These are phyloP conservation scores for Saguinus midas DNA, from an alignment of 2,113 vertebrate genomes.

Conservation along the genomic window DNA sequence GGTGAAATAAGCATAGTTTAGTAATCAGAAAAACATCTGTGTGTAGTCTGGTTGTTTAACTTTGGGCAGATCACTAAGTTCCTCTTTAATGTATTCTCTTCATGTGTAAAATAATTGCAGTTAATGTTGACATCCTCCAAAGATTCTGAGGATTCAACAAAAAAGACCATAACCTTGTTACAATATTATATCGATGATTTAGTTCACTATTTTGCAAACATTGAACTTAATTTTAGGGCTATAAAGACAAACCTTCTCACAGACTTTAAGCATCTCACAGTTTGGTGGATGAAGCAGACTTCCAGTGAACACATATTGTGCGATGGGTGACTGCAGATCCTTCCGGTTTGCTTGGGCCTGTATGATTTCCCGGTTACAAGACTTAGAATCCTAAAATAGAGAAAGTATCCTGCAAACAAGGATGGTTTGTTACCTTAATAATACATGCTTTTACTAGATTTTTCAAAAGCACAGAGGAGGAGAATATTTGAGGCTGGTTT, in stretches of 20 bases:
- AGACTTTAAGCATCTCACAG: neutral
- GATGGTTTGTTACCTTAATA: fast-evolving
- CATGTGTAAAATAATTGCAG: neutral
- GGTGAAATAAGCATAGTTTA: conserved; percentile 24
- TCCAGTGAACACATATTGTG: too few species aligned
- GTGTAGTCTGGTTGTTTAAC: neutral
- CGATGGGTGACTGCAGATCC: neutral
- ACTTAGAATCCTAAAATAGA: neutral
- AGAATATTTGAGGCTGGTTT: neutral
- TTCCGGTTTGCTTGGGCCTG: neutral
- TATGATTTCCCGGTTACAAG: fast-evolving
- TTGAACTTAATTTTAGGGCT: neutral
- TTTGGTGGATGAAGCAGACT: neutral
- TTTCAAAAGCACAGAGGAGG: neutral
- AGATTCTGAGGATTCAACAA: neutral
- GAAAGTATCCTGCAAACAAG: neutral
- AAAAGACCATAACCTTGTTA: neutral
- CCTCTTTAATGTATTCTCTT: conserved; percentile 20
- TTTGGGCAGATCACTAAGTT: conserved; percentile 3
- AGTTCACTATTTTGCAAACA: neutral
- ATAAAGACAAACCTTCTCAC: neutral
- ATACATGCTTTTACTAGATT: neutral
- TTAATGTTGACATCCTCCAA: neutral
- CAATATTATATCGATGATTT: neutral
- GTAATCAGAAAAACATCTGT: conserved; percentile 48